Base-by-base conservation (phyloP, 2,888 invertebrate genomes). In the Drosophila villosipedis region DNA sequence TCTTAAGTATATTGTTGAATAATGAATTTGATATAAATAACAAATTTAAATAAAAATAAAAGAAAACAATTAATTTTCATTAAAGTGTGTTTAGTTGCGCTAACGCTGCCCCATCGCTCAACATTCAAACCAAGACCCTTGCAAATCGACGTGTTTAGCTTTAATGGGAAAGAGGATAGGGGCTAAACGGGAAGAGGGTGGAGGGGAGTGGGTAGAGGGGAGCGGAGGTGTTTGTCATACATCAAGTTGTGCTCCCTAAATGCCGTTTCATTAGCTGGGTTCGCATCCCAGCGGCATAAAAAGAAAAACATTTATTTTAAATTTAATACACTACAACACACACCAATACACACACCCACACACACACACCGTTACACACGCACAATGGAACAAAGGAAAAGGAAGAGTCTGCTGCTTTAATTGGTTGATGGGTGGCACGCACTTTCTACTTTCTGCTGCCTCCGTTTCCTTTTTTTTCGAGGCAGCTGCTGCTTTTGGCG, bases 261-360 rank as follows among this genome's bases (percentile, higher is more conserved):
- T 81, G 71, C 75, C 82, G 76, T 83, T 85, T 85, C 84, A 85
- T 85, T 85, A 88, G 84, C 80, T 61, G 52, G 52, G 67, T 60
- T 43, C 41, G 28, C 30, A 61, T 60, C 73, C 73, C 57, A 65
- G 53, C 53, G 57, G 76, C 39, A 65, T 54, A 55, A 74, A 81
- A 76, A 73, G 81, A 68, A 82, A 82, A 82, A 80, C 85, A 85
- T 85, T 85, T 85, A 84, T 84, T 85, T 84, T 82, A 86, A 89
- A 80, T 86, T 86, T 82, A 89, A 89, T 83, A 83, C 74, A 83
- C 83, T 65, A 69, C 66, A 68, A 59, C 68, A 68, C 57, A 65
- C 41, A 59, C 60, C 33, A 35, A 55, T 33, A 47, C 53, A 49
- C 22, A 49, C 19, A 57, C 22, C 31, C 54, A 28, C 12, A 33